Percentiles rank a stretch among this genome's conserved stretches.
phyloP scores from a whole-genome alignment of 1,140 invertebrate species.

The Brachionus calyciflorus region DNA sequence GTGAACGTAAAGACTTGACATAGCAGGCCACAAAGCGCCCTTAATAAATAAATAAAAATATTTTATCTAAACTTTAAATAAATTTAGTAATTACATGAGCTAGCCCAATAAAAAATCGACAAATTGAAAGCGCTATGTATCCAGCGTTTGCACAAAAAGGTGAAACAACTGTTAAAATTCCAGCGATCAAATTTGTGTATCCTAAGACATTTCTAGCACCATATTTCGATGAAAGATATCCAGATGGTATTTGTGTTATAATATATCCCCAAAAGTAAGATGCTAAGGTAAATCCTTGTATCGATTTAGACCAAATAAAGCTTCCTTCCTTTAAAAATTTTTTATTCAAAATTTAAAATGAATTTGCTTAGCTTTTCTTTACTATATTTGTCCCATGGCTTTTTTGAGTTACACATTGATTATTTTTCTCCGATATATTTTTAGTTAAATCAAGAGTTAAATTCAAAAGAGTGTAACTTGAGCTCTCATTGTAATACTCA shows the following conservation, averaged over 20 bases:
- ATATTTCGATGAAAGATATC: slow-evolving; percentile 6
- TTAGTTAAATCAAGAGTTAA: neutral
- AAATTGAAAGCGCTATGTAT: neutral
- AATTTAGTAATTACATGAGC: neutral
- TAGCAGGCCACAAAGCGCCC: slow-evolving; percentile 51
- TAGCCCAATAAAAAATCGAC: slow-evolving; percentile 22
- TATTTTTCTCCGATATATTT: neutral
- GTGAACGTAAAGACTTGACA: slow-evolving; percentile 52
- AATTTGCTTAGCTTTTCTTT: neutral
- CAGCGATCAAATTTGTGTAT: neutral
- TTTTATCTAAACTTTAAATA: neutral
- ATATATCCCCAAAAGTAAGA: slow-evolving; percentile 62
- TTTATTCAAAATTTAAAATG: neutral
- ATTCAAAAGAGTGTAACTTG: neutral
- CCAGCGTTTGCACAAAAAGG: neutral
- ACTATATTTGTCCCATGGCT: neutral
- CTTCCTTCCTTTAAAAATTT: slow-evolving; percentile 53
- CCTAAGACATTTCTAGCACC: slow-evolving; percentile 23
- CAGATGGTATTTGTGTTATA: slow-evolving; percentile 53
- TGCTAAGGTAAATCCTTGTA: slow-evolving; percentile 57
- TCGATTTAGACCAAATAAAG: slow-evolving; percentile 56
- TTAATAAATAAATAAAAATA: neutral
- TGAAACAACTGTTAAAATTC: neutral
- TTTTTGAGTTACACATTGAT: neutral
- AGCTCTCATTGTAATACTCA: neutral